Base-by-base conservation (phyloP, 2,888 invertebrate species). In the Sinohyriopsis cumingii region DNA sequence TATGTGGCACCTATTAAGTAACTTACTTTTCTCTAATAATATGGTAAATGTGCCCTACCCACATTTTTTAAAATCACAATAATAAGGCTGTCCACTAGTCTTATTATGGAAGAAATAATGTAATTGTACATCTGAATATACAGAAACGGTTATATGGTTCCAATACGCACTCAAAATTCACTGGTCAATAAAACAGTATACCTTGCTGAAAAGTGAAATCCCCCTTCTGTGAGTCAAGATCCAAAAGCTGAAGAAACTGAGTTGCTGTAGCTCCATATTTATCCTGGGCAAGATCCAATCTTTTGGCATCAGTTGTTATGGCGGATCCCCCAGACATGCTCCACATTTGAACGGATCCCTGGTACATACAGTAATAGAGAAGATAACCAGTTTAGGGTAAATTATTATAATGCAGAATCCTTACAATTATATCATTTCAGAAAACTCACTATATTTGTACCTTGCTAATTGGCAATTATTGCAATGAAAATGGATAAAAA, bases 151-250 rank as follows among this genome's bases (percentile, higher is more conserved):
- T 45, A 45, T 3, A 45, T 45, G 45, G 45, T 12, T 45, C 12
- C 45, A 12, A 45, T 45, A 15, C 5, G 2, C 15, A 45, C 18
- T 59, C 1, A 24, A 3, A 20, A 25, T n/a, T 28, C 22, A 45
- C 12, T 33, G 15, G 45, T 45, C 45, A 45, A 45, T 45, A 45
- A 45, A 12, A 45, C 5, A 22, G 28, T 45, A 56, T 33, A 84
- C 84, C 85, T 75, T 79, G 75, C 59, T 83, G 79, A 59, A 83
- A 85, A 22, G 72, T 73, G 69, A 85, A 83, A 64, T 85, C 85
- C 33, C 76, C 68, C n/a, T 71, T 67, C 9, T 75, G 70, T 5
- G 70, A 74, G 65, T 82, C 80, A 20, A 85, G 75, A 15, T 72
- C 71, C 20, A 81, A 69, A 54, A 83, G 63, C 5, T 71, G 71